phyloP scores from a whole-genome alignment of 2,888 invertebrate species.

The Epinotia demarniana region DNA sequence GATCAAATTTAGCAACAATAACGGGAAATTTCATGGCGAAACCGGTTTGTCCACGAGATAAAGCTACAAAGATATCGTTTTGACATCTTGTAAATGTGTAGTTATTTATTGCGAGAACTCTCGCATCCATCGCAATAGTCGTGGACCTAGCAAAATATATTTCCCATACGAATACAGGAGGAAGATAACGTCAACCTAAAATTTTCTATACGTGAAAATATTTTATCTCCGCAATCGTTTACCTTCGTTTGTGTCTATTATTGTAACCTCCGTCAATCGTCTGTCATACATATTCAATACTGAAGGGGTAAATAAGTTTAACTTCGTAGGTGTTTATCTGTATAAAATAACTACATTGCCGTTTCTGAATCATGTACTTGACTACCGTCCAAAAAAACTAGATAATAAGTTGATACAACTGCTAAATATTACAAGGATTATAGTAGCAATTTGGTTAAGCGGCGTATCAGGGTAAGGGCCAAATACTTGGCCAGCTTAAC shows the following conservation, averaged over 20 bases:
- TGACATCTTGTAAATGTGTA: constrained; percentile 18
- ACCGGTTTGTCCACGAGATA: not conserved
- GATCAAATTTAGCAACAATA: not conserved
- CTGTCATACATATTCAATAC: constrained; percentile 28
- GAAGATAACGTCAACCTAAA: constrained; percentile 19
- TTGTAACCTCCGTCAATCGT: constrained; percentile 40
- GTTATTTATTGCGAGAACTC: not conserved
- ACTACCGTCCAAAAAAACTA: too few relatives aligned
- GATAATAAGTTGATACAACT: too few relatives aligned
- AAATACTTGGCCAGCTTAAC: too few relatives aligned
- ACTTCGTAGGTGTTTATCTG: not conserved
- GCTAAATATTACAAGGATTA: too few relatives aligned
- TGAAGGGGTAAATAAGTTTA: constrained; percentile 18
- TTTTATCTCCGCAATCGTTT: constrained; percentile 29
- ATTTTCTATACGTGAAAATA: constrained; percentile 31
- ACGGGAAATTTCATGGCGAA: not conserved
- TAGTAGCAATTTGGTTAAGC: too few relatives aligned
- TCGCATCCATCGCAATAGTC: not conserved
- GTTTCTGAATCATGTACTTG: too few relatives aligned
- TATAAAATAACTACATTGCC: too few relatives aligned
- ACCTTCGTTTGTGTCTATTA: constrained; percentile 31
- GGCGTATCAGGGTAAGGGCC: too few relatives aligned
- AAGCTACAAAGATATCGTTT: not conserved
- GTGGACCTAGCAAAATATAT: constrained; percentile 13
- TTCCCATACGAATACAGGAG: constrained; percentile 3